phyloP scores from a whole-genome alignment of 2,113 vertebrate genomes.

The Tauraco erythrolophus region DNA sequence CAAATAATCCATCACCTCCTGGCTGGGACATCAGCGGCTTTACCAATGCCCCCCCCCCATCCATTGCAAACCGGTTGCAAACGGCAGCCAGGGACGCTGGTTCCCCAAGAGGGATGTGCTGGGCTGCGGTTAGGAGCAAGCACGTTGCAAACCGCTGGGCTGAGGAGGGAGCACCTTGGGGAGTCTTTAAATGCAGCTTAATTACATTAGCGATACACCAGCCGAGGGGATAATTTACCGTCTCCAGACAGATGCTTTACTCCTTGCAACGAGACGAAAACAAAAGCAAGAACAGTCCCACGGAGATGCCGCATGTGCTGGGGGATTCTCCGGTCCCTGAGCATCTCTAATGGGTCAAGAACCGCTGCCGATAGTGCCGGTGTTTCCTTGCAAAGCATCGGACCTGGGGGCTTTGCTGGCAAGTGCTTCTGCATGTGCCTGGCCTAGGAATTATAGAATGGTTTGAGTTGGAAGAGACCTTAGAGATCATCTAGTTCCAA shows the following conservation, averaged over 20 bases:
- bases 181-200: conserved; percentile 49
- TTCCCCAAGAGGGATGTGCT: not conserved
- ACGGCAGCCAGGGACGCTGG: fast-evolving
- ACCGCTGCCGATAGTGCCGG: not conserved
- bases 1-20: not conserved
- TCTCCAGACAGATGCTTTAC: conserved; percentile 25
- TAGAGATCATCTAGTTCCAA: too few relatives aligned
- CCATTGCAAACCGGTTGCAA: not conserved
- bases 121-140: not conserved
- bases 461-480: too few relatives aligned
- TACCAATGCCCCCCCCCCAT: too few relatives aligned
- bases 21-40: not conserved
- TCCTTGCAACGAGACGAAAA: not conserved
- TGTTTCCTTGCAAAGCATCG: not conserved
- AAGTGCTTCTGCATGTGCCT: not conserved
- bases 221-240: conserved; percentile 35
- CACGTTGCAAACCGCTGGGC: not conserved
- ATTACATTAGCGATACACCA: conserved; percentile 43
- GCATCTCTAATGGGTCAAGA: fast-evolving
- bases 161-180: conserved; percentile 21
- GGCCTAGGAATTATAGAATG: not conserved
- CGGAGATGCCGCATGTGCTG: fast-evolving
- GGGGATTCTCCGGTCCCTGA: not conserved
- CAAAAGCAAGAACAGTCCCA: not conserved
- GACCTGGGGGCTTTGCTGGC: not conserved